Evolutionary conservation across 2,888 invertebrate genomes (phyloP), one percentile per base, ranked within the genome.

Genomic region (Parnassius orleans): DNA sequence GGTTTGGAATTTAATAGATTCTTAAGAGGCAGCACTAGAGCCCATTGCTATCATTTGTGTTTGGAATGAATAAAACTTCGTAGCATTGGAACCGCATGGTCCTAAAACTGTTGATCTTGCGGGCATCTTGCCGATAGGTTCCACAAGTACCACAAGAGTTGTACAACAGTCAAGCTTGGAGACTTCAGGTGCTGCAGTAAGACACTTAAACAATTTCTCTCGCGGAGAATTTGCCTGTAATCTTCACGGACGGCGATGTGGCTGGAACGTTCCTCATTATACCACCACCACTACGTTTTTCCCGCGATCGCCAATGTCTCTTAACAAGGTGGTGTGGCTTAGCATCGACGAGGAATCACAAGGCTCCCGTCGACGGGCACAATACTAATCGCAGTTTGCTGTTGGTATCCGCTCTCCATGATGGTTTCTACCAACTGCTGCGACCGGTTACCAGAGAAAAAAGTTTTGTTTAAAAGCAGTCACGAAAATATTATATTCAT

Each of bases 241-340:
- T 98, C 97, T 83, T 98, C 98, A 55, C 97, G 93, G 7, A 98
- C 95, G 41, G 98, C 98, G 72, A 99, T 97, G 81, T 98, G 98
- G 84, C 97, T 98, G 61, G 98, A 98, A 99, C 96, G 80, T 99
- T 99, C 69, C 98, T 93, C 77, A 99, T 93, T 70, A 99, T 98
- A 5, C 99, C 99, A n/a, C 99, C n/a, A n/a, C n/a, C n/a, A n/a
- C 98, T n/a, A 98, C 97, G 80, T 98, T 98, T 87, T 99, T n/a
- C n/a, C 99, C 51, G 98, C 95, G 57, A 98, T 97, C 14, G 98
- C 96, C 64, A 98, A 89, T 0, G 98, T 98, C 83, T 97, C 12
- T 97, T 96, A n/a, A n/a, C n/a, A n/a, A 0, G 97, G 96, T 10
- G 98, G 97, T 96, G 80, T 97, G 98, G 63, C 95, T 96, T 12